Percentiles rank a stretch among this genome's conserved stretches.
Conservation (phyloP, 2,888 invertebrate genomes). For the Scaptomyza parva region DNA sequence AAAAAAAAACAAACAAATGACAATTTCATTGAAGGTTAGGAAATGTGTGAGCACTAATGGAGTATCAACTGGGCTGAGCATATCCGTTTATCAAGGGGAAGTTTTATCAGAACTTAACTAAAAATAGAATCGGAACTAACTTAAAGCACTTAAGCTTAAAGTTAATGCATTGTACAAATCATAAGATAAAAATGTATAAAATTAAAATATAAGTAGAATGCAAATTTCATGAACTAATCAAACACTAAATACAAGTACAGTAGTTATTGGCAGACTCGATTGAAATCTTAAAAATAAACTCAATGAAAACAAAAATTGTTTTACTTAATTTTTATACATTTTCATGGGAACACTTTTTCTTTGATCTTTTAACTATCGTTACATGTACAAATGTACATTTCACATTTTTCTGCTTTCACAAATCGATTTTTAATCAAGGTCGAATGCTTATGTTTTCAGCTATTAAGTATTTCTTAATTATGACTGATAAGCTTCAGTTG, state of each 20-base stretch:
- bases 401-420: constrained; percentile 7
- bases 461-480: constrained; percentile 3
- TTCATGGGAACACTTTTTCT: too few species aligned
- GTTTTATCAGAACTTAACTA: constrained; percentile 7
- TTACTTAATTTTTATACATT: too few species aligned
- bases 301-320: too few species aligned
- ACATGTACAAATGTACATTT: background rate
- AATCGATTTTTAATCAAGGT: constrained; percentile 15
- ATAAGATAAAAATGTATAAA: background rate
- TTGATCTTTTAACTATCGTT: too few species aligned
- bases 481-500: constrained; percentile 10
- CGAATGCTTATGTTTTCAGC: background rate
- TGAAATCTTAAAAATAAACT: too few species aligned
- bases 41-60: constrained; percentile 29
- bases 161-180: background rate
- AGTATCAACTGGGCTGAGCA: background rate
- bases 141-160: background rate
- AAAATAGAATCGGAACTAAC: constrained; percentile 8
- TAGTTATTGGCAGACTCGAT: too few species aligned
- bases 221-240: background rate
- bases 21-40: constrained; percentile 59
- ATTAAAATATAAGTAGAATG: background rate
- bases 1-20: constrained; percentile 47
- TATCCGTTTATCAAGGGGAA: constrained; percentile 24
- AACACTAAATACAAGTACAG: background rate